These are phyloP conservation scores for Telenomus remus DNA, from an alignment of 1,140 invertebrate genomes.

Conservation along the genomic window DNA sequence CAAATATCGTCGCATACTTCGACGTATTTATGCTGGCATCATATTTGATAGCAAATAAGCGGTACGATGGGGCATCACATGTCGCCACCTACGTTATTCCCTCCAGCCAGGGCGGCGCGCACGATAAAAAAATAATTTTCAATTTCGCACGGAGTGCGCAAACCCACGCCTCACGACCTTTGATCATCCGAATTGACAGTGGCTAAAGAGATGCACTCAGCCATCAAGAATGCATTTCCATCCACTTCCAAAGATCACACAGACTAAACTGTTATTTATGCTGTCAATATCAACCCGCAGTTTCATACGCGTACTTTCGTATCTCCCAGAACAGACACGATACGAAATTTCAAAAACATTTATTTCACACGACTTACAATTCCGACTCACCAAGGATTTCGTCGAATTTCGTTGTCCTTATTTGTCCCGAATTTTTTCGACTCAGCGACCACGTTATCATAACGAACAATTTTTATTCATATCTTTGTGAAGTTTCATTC, in stretches of 20 bases:
- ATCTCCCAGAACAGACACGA: not conserved
- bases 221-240: slow-evolving; percentile 47
- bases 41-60: slow-evolving; percentile 45
- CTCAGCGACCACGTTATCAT: no score
- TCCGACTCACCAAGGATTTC: no score
- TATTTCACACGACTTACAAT: no score
- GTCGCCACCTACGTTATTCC: slow-evolving; percentile 52
- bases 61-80: slow-evolving; percentile 23
- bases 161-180: slow-evolving; percentile 41
- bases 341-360: not conserved
- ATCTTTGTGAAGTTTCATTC: no score
- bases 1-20: slow-evolving; percentile 33
- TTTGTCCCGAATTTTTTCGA: no score
- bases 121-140: slow-evolving; percentile 60
- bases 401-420: no score
- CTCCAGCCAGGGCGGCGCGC: slow-evolving; percentile 39
- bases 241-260: slow-evolving; percentile 44
- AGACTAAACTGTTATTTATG: slow-evolving; percentile 47
- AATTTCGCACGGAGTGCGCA: slow-evolving; percentile 46
- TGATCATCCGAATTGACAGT: slow-evolving; percentile 54
- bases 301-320: slow-evolving; percentile 18
- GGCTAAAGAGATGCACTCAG: slow-evolving; percentile 55
- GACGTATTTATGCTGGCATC: slow-evolving; percentile 42
- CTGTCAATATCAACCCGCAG: slow-evolving; percentile 13
- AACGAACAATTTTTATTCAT: no score